These are phyloP conservation scores for Botia almorhae DNA, from an alignment of 2,797 vertebrate genomes.

Conservation along the genomic window DNA sequence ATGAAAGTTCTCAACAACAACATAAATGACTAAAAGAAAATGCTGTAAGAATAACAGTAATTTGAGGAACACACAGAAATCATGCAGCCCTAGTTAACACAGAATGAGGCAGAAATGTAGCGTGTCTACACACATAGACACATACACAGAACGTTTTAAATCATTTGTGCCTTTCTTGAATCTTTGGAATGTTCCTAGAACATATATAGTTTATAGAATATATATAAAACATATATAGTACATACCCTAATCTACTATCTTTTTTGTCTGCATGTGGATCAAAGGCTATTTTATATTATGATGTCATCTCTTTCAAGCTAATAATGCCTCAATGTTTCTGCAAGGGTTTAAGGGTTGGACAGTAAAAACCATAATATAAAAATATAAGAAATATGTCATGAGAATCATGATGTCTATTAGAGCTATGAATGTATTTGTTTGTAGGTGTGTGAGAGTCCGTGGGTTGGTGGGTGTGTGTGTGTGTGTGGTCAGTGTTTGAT, in stretches of 20 bases:
- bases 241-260: background rate
- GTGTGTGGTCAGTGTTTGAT: constrained; percentile 55
- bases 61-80: constrained; percentile 55
- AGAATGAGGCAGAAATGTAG: constrained; percentile 56
- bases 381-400: too few relatives aligned
- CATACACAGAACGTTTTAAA: constrained; percentile 37
- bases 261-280: too few relatives aligned
- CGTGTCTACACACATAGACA: constrained; percentile 26
- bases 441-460: too few relatives aligned
- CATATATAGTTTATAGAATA: background rate
- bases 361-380: too few relatives aligned
- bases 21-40: constrained; percentile 47
- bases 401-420: too few relatives aligned
- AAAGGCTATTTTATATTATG: too few relatives aligned
- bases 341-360: too few relatives aligned
- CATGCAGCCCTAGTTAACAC: constrained; percentile 42
- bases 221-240: background rate
- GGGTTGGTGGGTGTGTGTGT: background rate
- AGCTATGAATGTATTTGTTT: too few relatives aligned
- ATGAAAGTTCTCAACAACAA: constrained; percentile 62
- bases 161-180: constrained; percentile 24
- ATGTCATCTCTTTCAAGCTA: too few relatives aligned
- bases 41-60: constrained; percentile 62
- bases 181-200: background rate
- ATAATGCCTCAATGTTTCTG: too few relatives aligned